Base-by-base conservation (phyloP, 2,797 vertebrate species). In the Gambusia yucatana region DNA sequence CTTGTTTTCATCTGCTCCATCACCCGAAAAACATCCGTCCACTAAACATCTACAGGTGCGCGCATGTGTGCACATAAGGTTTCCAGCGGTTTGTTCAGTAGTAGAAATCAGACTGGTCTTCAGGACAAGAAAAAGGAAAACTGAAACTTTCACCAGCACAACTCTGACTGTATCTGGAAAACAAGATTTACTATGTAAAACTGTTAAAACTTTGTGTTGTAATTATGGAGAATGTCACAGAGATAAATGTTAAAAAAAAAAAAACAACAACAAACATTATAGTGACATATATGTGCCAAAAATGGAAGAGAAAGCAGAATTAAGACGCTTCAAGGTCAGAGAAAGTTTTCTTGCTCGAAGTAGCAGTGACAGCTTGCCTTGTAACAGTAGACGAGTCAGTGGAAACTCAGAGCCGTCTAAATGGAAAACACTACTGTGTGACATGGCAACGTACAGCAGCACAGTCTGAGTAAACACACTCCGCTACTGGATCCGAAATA, bases 321-420 rank as follows among this genome's bases (percentile, higher is more conserved):
- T 13, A 77, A 46, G 6, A 59, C 11, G n/a, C 20, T 43, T 88
- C 80, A 87, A 80, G 88, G 88, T 91, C 84, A 88, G 73, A 76
- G 77, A 83, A 63, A 79, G 81, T 83, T 78, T 80, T 82, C 86
- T 77, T 79, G 77, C 77, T 75, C 73, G 43, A 43, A 8, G 70
- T 25, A 73, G 76, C 75, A 65, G 46, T 47, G 87, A 77, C 82
- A 72, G 82, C 78, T 87, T 78, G 61, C 83, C 79, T 69, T 83
- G 84, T 87, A 94, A 92, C 85, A 77, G 67, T 48, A 91, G 90
- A 67, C 52, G 71, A 73, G 84, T 83, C 77, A 78, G 72, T 91
- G 93, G 91, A 92, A 93, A 93, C 86, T 83, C 88, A 78, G 16
- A 2, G 81, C 75, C 73, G 82, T 86, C 88, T 81, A 87, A 86